Base-by-base conservation (phyloP, 2,797 vertebrate species). In the Alca torda region DNA sequence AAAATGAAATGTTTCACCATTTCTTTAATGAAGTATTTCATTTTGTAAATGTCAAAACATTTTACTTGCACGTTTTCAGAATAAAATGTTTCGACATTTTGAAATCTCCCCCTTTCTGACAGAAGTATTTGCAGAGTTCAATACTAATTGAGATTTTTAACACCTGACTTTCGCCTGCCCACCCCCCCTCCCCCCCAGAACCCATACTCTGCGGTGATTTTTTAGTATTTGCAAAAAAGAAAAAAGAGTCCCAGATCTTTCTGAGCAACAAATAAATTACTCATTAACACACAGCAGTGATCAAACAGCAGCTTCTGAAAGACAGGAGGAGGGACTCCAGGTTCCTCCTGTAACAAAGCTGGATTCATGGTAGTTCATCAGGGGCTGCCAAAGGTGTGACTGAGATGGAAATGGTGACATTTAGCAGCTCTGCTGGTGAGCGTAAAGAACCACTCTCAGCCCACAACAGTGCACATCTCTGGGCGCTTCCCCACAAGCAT, bases 11-110 rank as follows among this genome's bases (percentile, higher is more conserved):
- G 16, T 69, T 91, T 41, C 25, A 43, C 30, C 11, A n/a, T 89
- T 89, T 87, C 50, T 84, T 91, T 79, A 93, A 89, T 68, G 41
- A 85, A 89, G 26, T 23, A 69, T 45, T 94, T 79, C 1, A 48
- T 87, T 96, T 69, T 85, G 35, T 79, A 89, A 89, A 93, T 76
- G 78, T 89, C 70, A 96, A 89, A 96, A 85, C 4, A 69, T 91
- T 95, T 89, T 84, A 61, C n/a, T 89, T 69, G 23, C 16, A 50
- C 1, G 0, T 53, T 87, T 91, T 87, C 63, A 53, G 23, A 87
- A 54, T 50, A 84, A 84, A 89, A 75, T 70, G 4, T 56, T 89
- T 82, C 95, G 87, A 87, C 37, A 82, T 68, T 86, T 87, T 84
- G 39, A 87, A 70, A 53, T 56, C 6, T 81, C 31, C 35, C 33